Percentiles rank a stretch among this genome's conserved stretches.
Conservation (phyloP, 2,113 vertebrate species). For the Lamprologus ornatipinnis region DNA sequence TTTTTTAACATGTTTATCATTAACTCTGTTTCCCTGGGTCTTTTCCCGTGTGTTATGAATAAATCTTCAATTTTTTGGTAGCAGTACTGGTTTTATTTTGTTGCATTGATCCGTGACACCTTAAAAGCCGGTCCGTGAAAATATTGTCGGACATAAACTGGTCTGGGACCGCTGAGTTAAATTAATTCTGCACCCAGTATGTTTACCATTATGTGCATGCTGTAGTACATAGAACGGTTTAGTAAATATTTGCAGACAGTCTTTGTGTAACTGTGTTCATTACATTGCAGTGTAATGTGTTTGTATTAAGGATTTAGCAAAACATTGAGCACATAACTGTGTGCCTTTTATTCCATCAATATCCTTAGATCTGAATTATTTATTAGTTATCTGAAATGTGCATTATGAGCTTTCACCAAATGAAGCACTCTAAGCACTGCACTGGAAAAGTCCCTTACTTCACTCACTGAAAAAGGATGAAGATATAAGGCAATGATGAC, state of each 20-base stretch:
- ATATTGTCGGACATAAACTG: background rate
- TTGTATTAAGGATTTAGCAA: fast-evolving
- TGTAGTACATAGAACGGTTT: background rate
- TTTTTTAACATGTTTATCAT: fast-evolving
- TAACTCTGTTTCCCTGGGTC: background rate
- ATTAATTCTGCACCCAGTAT: background rate
- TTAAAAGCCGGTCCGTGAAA: background rate
- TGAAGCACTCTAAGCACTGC: background rate
- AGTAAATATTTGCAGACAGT: background rate
- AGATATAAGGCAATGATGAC: background rate
- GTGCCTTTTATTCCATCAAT: background rate
- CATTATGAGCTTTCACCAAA: background rate
- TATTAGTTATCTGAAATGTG: background rate
- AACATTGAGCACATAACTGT: background rate
- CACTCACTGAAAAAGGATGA: background rate
- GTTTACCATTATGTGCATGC: background rate
- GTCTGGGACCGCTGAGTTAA: background rate
- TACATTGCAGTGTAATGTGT: background rate
- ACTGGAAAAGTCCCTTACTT: background rate
- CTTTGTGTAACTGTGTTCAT: background rate
- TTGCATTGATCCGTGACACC: background rate
- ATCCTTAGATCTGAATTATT: background rate
- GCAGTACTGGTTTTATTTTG: background rate
- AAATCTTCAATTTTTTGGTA: background rate
- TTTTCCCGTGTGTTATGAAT: background rate